Conservation (phyloP, 2,888 invertebrate genomes). For the Carpatolechia fugitivella region DNA sequence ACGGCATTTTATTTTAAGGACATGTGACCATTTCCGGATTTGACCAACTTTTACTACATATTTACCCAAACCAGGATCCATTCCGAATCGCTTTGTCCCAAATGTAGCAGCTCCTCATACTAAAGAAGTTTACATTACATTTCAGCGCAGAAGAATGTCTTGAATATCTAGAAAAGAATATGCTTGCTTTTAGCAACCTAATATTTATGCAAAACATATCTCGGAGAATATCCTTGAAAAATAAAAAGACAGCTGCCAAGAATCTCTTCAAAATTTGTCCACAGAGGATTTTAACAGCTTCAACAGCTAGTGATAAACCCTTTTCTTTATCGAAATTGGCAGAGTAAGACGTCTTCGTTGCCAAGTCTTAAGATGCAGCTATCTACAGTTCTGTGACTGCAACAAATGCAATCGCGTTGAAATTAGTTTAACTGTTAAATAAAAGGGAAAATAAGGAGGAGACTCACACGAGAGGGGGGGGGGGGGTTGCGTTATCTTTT, state of each 20-base stretch:
- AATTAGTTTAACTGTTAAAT: background rate
- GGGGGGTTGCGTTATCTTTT: too few species aligned
- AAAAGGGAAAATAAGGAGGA: background rate
- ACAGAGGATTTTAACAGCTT: slow-evolving; percentile 4
- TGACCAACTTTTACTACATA: too few species aligned
- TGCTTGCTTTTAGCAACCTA: background rate
- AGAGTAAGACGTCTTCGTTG: slow-evolving; percentile 8
- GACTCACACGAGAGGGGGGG: too few species aligned
- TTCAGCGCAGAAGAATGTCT: background rate
- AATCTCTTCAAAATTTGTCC: slow-evolving; percentile 10
- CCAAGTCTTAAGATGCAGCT: slow-evolving; percentile 14
- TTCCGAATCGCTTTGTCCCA: background rate
- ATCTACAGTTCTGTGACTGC: slow-evolving; percentile 4
- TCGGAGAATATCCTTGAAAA: slow-evolving; percentile 6
- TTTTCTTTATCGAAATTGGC: slow-evolving; percentile 13
- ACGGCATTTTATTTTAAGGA: too few species aligned
- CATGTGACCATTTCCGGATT: too few species aligned
- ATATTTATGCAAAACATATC: slow-evolving; percentile 3
- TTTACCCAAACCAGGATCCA: too few species aligned
- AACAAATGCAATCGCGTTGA: background rate
- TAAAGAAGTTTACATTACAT: background rate
- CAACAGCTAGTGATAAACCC: slow-evolving; percentile 6
- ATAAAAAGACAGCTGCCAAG: slow-evolving; percentile 15
- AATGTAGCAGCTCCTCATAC: too few species aligned
- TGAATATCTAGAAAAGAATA: too few species aligned